Percentiles rank a stretch among this genome's conserved stretches.
Evolutionary conservation across 2,888 invertebrate genomes (phyloP).

Genomic region (Drosophila recens): DNA sequence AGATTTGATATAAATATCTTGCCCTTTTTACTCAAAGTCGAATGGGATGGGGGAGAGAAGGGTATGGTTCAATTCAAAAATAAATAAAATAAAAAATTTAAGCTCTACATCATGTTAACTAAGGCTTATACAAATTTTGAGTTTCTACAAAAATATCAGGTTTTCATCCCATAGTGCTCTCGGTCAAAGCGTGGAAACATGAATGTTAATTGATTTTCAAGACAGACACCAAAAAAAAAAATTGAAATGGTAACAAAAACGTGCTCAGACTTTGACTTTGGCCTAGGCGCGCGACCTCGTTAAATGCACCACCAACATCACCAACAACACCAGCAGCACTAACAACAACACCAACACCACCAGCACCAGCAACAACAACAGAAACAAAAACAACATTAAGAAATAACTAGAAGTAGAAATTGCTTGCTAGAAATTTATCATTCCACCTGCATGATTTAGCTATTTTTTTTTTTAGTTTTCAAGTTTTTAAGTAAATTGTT

Average conservation of each 20-base stretch:
- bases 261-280: conserved; percentile 62
- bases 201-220: conserved; percentile 73
- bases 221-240: conserved; percentile 29
- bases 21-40: too few species aligned
- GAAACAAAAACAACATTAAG: neutral
- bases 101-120: too few species aligned
- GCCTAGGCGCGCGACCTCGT: conserved; percentile 60
- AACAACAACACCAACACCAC: neutral
- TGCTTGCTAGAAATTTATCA: conserved; percentile 30
- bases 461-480: conserved; percentile 1
- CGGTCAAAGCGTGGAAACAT: conserved; percentile 40
- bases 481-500: conserved; percentile 1
- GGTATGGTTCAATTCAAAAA: too few species aligned
- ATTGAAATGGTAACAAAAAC: conserved; percentile 70
- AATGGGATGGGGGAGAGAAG: too few species aligned
- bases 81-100: too few species aligned
- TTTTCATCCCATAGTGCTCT: neutral
- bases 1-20: too few species aligned
- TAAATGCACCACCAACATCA: conserved; percentile 29
- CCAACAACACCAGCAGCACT: neutral
- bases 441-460: conserved; percentile 30
- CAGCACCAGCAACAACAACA: neutral
- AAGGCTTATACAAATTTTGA: too few species aligned
- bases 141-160: too few species aligned
- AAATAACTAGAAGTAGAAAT: conserved; percentile 23